Evolutionary conservation across 2,113 vertebrate species (phyloP), one percentile per base, ranked within the genome.

Genomic region (Paracanthobrama guichenoti): DNA sequence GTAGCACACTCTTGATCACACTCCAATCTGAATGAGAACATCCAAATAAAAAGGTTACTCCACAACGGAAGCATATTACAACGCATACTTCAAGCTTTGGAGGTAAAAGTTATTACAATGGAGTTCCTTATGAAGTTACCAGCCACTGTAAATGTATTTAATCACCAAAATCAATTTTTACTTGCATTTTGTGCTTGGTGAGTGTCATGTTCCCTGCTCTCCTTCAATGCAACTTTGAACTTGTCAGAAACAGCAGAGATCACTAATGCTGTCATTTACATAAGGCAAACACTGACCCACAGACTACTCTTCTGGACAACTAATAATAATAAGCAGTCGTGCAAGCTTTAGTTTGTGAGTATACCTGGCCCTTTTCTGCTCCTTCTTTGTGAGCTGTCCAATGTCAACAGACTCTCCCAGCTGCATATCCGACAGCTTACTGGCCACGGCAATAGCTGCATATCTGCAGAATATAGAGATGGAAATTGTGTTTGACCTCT

Each of bases 331-430:
- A 75, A 28, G 42, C 22, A 46, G 48, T 76, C 14, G 18, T 20
- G 16, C 26, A 31, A 55, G 48, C 9, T 6, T 31, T 22, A 31
- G 16, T 75, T 24, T 44, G 20, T 0, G 39, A 44, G 16, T 55
- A 82, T 93, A 99, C 98, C 96, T 97, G 82, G 95, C 93, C 91
- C 97, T 96, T 82, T 97, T 97, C 79, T 95, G 91, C 94, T 99
- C 98, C 88, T 97, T 99, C 92, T 98, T 99, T 0, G 97, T 96
- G 83, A 99, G 91, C 13, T 94, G 96, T 79, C 95, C 95, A 50
- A 99, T 98, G 90, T 99, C 98, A 92, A 99, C 96, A 0, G 96
- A 96, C 87, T 98, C 97, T 0, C 98, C 98, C 71, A 97, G 96
- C 81, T 98, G 97, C 90, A 98, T 95, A 90, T 99, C 98, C 18